Conservation (phyloP, 2,113 vertebrate genomes). For the Murina feae region DNA sequence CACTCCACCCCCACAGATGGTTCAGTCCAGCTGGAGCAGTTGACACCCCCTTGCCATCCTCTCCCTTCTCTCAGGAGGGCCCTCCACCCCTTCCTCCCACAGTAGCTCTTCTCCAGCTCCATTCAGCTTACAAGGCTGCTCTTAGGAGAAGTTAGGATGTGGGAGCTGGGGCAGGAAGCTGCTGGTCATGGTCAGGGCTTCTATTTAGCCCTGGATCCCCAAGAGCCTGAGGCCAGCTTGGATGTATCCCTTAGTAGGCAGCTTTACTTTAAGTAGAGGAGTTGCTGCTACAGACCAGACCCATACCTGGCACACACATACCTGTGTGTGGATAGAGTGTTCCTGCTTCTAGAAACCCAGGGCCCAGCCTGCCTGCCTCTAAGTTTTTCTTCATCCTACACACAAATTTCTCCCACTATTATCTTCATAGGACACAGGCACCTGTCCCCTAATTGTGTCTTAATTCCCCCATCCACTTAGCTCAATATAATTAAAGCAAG, state of each 20-base stretch:
- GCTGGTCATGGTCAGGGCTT: neutral
- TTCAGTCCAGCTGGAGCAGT: neutral
- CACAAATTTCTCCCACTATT: neutral
- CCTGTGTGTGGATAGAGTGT: neutral
- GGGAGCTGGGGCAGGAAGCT: neutral
- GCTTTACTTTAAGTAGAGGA: neutral
- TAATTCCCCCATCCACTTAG: neutral
- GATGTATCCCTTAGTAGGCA: neutral
- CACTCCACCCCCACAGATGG: no score
- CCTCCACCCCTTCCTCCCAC: neutral
- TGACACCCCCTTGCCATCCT: neutral
- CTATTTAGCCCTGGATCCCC: neutral
- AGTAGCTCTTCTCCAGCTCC: neutral
- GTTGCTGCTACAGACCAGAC: neutral
- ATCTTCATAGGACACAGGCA: neutral
- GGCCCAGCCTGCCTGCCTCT: neutral
- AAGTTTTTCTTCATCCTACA: neutral
- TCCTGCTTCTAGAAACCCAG: neutral
- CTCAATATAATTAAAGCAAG: neutral
- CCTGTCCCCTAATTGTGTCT: neutral
- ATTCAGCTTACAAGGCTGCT: neutral
- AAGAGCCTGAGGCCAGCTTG: neutral
- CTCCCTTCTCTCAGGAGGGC: neutral
- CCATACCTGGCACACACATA: neutral
- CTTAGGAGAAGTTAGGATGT: no score